Base-by-base conservation (phyloP, 2,113 vertebrate genomes). In the Scomber colias region DNA sequence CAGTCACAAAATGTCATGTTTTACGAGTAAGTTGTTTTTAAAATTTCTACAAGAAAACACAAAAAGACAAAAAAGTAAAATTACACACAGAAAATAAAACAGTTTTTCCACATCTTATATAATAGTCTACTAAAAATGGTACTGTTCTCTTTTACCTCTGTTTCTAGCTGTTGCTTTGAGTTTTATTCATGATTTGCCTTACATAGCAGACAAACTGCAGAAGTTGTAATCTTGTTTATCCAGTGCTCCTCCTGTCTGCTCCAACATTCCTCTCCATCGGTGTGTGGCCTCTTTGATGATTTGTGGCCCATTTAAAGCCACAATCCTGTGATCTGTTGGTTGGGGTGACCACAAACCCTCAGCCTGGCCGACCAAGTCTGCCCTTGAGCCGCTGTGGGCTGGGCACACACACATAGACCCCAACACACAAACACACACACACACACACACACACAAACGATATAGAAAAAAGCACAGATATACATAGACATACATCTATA, bases 201-300 rank as follows among this genome's bases (percentile, higher is more conserved):
- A 49, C 31, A 83, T 59, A 14, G 1, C 75, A 69, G 82, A 84
- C 55, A 79, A 82, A 81, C 72, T 81, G 71, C 81, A 66, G 17
- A 56, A 68, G 64, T 63, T 79, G 54, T 90, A 82, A 84, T 87
- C 65, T 80, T 87, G 81, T 87, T 87, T 83, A 85, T 88, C 56
- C 79, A 76, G 66, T 2, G 19, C 75, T 60, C 81, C 74, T 76
- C 78, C 69, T 7, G 49, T 85, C 86, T 85, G 75, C 83, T 75
- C 19, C 53, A 59, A 64, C 84, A 82, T 90, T 90, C 81, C 79
- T 84, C 71, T 79, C 57, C 56, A 70, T 81, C 77, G 21, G 69
- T 88, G 69, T 88, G 88, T 89, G 84, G 86, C 83, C 83, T 79
- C 71, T 87, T 87, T 78, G 89, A 89, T 81, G 90, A 92, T 89